A percentile compares a stretch with the other conserved stretches of the same genome.
Conservation (phyloP, 64 coral and sea anemone genomes). For the Trachythela sp. region DNA sequence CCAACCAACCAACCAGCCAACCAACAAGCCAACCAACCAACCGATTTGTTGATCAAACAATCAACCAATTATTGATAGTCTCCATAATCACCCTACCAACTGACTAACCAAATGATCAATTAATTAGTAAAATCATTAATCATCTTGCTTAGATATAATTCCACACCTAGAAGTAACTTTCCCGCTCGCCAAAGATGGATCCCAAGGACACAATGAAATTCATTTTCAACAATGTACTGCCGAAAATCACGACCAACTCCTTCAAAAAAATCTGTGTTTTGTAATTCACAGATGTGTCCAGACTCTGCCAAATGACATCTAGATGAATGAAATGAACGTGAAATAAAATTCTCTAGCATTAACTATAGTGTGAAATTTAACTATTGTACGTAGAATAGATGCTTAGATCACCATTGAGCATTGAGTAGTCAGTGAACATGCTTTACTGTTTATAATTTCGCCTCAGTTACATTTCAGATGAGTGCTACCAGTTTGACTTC, state of each 20-base stretch:
- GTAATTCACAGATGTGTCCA: neutral
- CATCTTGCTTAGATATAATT: neutral
- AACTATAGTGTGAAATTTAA: too few relatives aligned
- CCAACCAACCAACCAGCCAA: neutral
- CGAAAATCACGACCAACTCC: neutral
- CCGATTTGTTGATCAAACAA: too few relatives aligned
- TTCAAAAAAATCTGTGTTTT: neutral
- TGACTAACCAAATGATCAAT: neutral
- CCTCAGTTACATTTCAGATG: too few relatives aligned
- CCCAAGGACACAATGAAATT: conserved; percentile 62
- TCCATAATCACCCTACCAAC: neutral
- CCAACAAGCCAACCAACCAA: too few relatives aligned
- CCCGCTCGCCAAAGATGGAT: conserved; percentile 93
- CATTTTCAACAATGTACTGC: neutral
- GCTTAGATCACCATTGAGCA: too few relatives aligned
- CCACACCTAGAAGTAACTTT: conserved; percentile 58
- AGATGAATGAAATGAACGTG: neutral
- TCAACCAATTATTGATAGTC: too few relatives aligned
- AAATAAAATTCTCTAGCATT: too few relatives aligned
- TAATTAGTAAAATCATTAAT: neutral
- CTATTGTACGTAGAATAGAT: too few relatives aligned
- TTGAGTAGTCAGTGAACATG: too few relatives aligned
- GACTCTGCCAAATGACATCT: neutral
- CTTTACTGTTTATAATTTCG: too few relatives aligned
- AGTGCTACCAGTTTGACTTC: too few relatives aligned